phyloP scores from a whole-genome alignment of 1,140 invertebrate genomes.

The Sycophila sp. region DNA sequence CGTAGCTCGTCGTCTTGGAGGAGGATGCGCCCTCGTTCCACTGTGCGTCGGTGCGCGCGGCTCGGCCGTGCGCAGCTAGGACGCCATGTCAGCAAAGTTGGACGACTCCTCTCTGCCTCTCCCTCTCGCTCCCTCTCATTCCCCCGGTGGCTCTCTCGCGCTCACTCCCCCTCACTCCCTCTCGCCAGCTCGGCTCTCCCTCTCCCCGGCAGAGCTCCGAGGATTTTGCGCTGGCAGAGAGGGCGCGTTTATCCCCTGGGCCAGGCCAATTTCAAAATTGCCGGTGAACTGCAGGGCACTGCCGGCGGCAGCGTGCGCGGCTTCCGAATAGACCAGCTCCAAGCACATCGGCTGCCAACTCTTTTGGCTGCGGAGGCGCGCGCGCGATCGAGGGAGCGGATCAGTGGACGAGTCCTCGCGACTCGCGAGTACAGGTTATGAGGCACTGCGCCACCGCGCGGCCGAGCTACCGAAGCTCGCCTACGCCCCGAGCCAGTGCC shows the following conservation, averaged over 20 bases:
- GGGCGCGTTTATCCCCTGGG: too few relatives aligned
- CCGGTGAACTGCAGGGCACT: too few relatives aligned
- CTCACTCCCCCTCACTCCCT: not conserved
- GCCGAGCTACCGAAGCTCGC: conserved; percentile 57
- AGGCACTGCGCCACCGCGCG: conserved; percentile 59
- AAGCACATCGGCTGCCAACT: too few relatives aligned
- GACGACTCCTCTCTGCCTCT: conserved; percentile 31
- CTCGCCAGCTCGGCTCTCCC: too few relatives aligned
- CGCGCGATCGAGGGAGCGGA: conserved; percentile 12
- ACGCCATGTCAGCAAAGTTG: conserved; percentile 66
- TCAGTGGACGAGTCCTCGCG: conserved; percentile 9
- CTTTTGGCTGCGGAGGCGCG: too few relatives aligned
- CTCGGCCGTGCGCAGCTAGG: conserved; percentile 52
- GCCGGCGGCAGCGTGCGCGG: too few relatives aligned
- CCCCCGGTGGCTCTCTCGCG: not conserved
- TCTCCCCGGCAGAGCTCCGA: too few relatives aligned
- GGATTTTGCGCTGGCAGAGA: too few relatives aligned
- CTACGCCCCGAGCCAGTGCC: conserved; percentile 53
- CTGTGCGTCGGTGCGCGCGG: conserved; percentile 20
- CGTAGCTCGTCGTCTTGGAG: too few relatives aligned
- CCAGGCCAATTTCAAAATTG: too few relatives aligned
- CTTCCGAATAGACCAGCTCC: too few relatives aligned
- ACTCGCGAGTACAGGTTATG: conserved; percentile 9
- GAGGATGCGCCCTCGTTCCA: not conserved
- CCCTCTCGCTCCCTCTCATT: not conserved